These are phyloP conservation scores for Acrossocheilus wenchowensis DNA, from an alignment of 2,797 vertebrate species.

Conservation along the genomic window DNA sequence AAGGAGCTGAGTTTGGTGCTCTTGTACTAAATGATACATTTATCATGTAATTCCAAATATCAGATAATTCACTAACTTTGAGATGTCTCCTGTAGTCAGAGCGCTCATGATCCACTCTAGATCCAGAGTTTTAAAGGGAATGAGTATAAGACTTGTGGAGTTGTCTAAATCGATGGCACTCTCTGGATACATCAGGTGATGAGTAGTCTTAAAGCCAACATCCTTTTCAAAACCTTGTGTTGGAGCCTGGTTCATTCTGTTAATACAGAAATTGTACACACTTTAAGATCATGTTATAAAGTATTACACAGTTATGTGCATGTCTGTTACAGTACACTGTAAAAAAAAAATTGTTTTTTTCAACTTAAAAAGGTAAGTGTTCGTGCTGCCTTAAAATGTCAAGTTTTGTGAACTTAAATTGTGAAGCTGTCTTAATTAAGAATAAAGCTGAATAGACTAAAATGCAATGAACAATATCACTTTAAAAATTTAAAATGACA, in stretches of 20 bases:
- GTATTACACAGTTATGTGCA: background rate
- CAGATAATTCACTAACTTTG: constrained; percentile 77
- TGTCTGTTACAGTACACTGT: background rate
- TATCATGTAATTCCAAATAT: background rate
- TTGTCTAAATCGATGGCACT: constrained; percentile 1
- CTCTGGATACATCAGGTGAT: constrained; percentile 13
- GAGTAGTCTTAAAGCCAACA: constrained; percentile 4
- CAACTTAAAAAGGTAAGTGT: no score
- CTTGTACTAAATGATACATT: background rate
- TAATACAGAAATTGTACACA: background rate
- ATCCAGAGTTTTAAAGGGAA: constrained; percentile 88
- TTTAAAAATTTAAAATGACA: no score
- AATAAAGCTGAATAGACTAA: no score
- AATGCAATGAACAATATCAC: no score
- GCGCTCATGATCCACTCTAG: constrained; percentile 91
- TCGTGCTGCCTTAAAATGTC: no score
- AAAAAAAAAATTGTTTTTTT: no score
- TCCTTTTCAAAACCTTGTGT: constrained; percentile 6
- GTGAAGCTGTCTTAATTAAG: no score
- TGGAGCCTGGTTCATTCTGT: constrained; percentile 18
- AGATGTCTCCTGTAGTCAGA: constrained; percentile 87
- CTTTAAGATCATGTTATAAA: background rate
- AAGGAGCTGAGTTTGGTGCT: no score
- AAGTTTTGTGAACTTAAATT: no score
- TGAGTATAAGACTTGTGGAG: constrained; percentile 83